These are phyloP conservation scores for Galaxea fascicularis DNA, from an alignment of 92 coral and sea anemone species.

Conservation along the genomic window DNA sequence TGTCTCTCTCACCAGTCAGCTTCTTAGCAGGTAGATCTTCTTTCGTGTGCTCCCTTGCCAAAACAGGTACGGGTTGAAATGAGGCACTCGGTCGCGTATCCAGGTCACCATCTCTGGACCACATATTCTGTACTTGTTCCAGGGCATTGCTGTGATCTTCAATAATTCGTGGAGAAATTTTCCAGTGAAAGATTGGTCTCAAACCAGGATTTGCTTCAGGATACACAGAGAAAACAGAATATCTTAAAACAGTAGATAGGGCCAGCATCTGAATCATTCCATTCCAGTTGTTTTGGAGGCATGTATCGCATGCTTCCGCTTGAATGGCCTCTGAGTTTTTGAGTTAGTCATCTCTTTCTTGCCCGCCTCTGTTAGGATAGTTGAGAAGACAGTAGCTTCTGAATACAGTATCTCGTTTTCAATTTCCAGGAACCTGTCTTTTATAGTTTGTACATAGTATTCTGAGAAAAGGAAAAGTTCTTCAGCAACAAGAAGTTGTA, in stretches of 20 bases:
- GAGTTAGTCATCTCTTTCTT: slow-evolving; percentile 31
- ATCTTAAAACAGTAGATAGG: too few species aligned
- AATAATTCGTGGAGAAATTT: not conserved
- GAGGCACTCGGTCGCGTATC: not conserved
- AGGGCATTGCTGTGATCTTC: not conserved
- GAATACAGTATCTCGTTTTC: slow-evolving; percentile 25
- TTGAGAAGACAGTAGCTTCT: slow-evolving; percentile 45
- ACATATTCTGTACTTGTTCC: not conserved
- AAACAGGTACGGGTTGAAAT: slow-evolving; percentile 4
- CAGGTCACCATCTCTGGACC: slow-evolving; percentile 1
- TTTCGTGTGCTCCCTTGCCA: slow-evolving; percentile 18
- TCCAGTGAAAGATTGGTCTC: not conserved
- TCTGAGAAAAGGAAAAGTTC: slow-evolving; percentile 38
- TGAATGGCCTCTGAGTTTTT: slow-evolving; percentile 32
- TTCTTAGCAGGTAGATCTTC: slow-evolving; percentile 39
- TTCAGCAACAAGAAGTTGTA: slow-evolving; percentile 21
- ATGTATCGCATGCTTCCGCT: slow-evolving; percentile 54
- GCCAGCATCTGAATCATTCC: too few species aligned
- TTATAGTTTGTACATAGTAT: slow-evolving; percentile 29
- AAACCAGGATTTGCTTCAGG: slow-evolving; percentile 13
- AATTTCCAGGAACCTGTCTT: slow-evolving; percentile 40
- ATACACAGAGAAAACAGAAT: slow-evolving; percentile 4
- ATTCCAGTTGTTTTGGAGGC: slow-evolving; percentile 38
- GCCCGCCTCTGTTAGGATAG: slow-evolving; percentile 33
- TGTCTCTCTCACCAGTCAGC: slow-evolving; percentile 19